Base-by-base conservation (phyloP, 2,888 invertebrate species). In the Drosophila meridiana region DNA sequence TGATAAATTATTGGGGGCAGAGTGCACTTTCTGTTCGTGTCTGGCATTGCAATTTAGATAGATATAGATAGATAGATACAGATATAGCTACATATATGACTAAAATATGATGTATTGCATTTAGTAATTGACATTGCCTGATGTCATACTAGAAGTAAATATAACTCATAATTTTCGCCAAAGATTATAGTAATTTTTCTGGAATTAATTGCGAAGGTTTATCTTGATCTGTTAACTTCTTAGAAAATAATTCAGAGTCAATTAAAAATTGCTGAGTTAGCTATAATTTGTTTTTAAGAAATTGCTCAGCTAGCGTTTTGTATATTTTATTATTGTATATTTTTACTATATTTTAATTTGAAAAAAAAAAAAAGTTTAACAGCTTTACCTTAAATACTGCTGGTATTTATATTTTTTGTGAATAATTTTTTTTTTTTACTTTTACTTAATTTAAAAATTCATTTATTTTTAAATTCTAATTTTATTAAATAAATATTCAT, bases 91-190 rank as follows among this genome's bases (percentile, higher is more conserved):
- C 20, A 50, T 7, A 9, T 28, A 52, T 50, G 69, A 53, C 62
- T 43, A 28, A 69, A 69, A 74, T 62, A n/a, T 43, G 52, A 64
- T 48, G 53, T 45, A 61, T 59, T 32, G 50, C 28, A 45, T 59
- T 58, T 55, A 30, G 34, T 52, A 69, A 74, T 66, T 74, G 62
- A 11, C 69, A 62, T 65, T 57, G 47, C 38, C 38, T 74, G 75
- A 75, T 75, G 75, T 75, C 75, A 75, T 55, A 69, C 74, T 65
- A 69, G 60, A 65, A 62, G 32, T n/a, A 42, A 4, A 50, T 50
- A 11, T 32, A 58, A 40, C 38, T 63, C 47, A 47, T 42, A 14
- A 61, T 62, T 61, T 14, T 53, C 11, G 13, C 13, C 8, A 20
- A 32, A 60, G 14, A 50, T 60, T 59, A 34, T 4, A 43, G 60